Conservation (phyloP, 2,113 vertebrate genomes). For the Alligator sinensis region DNA sequence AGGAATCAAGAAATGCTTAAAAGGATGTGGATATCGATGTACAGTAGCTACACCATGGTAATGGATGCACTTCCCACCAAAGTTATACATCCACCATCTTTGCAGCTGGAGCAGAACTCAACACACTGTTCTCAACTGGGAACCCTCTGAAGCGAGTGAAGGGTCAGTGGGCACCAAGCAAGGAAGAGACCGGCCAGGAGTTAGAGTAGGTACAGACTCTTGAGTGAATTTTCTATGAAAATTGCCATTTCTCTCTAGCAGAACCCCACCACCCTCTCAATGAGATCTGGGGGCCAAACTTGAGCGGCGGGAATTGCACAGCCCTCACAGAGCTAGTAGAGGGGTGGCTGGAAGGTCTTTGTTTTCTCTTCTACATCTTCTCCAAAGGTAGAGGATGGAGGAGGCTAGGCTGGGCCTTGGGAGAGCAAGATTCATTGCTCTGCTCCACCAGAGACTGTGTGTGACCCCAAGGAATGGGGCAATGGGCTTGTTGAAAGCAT, state of each 20-base stretch:
- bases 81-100: neutral
- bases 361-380: neutral
- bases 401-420: too few relatives aligned
- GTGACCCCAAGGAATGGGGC: too few relatives aligned
- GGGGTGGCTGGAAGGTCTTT: neutral
- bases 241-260: neutral
- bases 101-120: neutral
- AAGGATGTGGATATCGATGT: neutral
- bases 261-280: neutral
- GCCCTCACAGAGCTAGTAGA: neutral
- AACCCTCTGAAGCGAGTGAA: neutral
- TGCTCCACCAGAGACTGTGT: too few relatives aligned
- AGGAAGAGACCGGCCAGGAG: neutral
- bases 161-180: neutral
- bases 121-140: neutral
- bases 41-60: neutral
- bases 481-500: too few relatives aligned
- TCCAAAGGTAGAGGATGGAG: neutral
- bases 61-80: neutral
- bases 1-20: neutral
- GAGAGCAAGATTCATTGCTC: too few relatives aligned
- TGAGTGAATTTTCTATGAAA: neutral
- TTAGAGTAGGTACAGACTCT: neutral
- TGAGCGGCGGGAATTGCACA: neutral
- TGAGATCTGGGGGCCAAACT: too few relatives aligned